A percentile compares a stretch with the other conserved stretches of the same genome.
These are phyloP conservation scores for Synodontis membranacea DNA, from an alignment of 2,113 vertebrate genomes.

Conservation along the genomic window DNA sequence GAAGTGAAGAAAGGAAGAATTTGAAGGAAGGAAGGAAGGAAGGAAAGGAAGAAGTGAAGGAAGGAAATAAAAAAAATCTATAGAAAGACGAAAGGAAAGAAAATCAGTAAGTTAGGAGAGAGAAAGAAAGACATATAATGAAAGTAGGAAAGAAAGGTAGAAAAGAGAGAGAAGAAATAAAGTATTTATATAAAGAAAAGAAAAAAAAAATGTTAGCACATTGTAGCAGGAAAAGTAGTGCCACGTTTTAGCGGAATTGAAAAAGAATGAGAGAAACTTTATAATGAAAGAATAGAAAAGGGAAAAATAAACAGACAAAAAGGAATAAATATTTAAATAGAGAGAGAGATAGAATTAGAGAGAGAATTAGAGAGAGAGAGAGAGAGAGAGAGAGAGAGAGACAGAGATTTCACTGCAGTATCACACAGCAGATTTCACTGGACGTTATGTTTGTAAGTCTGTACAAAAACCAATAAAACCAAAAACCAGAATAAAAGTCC, in stretches of 20 bases:
- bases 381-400: too few relatives aligned
- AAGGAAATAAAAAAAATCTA: rapidly evolving
- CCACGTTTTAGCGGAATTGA: neutral
- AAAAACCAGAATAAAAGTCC: neutral
- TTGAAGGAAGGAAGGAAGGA: neutral
- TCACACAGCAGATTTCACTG: too few relatives aligned
- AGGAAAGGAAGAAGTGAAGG: neutral
- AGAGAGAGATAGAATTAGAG: too few relatives aligned
- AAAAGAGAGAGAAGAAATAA: neutral
- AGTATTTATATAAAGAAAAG: too few relatives aligned
- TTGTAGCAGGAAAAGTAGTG: too few relatives aligned
- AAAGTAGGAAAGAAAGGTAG: neutral
- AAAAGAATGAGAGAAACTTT: neutral
- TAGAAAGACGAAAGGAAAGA: neutral
- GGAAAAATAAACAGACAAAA: too few relatives aligned
- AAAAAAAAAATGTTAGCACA: too few relatives aligned
- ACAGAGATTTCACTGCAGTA: too few relatives aligned
- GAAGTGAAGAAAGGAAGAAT: neutral
- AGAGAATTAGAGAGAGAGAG: too few relatives aligned
- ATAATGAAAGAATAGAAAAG: neutral
- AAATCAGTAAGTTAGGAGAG: neutral
- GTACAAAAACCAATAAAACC: too few relatives aligned
- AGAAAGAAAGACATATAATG: neutral
- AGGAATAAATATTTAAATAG: too few relatives aligned
- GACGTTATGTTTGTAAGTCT: too few relatives aligned